Evolutionary conservation across 2,113 vertebrate genomes (phyloP).

Genomic region (Equus quagga): DNA sequence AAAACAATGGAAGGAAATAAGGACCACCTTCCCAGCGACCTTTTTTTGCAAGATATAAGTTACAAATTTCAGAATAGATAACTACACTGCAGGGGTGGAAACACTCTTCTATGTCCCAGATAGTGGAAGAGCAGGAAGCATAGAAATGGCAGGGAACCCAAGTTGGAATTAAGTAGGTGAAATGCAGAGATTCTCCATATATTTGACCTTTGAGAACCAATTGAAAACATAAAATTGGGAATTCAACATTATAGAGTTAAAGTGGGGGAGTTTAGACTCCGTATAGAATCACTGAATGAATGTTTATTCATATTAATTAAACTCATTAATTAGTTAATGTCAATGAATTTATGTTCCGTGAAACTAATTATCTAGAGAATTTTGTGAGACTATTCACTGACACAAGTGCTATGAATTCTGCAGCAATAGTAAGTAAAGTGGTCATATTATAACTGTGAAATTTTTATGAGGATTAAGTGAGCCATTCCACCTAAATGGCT

Average conservation of each 20-base stretch:
- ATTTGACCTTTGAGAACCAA: conserved; percentile 10
- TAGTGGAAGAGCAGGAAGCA: background rate
- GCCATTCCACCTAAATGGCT: background rate
- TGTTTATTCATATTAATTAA: conserved; percentile 41
- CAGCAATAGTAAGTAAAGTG: background rate
- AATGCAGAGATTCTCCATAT: background rate
- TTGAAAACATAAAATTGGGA: background rate
- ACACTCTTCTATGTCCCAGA: background rate
- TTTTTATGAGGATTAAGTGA: background rate
- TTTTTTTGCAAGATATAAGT: background rate
- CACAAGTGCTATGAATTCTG: background rate
- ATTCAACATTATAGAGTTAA: background rate
- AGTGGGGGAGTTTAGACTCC: background rate
- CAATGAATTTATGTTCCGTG: background rate
- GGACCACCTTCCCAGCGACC: background rate
- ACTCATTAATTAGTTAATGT: conserved; percentile 28
- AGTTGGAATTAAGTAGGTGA: background rate
- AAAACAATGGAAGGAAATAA: background rate
- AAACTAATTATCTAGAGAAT: conserved; percentile 21
- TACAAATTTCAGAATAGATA: background rate
- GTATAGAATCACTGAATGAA: background rate
- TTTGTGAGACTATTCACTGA: background rate
- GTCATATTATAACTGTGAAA: background rate
- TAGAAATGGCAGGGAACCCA: background rate
- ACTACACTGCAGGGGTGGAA: background rate